Percentiles rank a stretch among this genome's conserved stretches.
phyloP scores from a whole-genome alignment of 2,888 invertebrate species.

The Epinotia ramella region DNA sequence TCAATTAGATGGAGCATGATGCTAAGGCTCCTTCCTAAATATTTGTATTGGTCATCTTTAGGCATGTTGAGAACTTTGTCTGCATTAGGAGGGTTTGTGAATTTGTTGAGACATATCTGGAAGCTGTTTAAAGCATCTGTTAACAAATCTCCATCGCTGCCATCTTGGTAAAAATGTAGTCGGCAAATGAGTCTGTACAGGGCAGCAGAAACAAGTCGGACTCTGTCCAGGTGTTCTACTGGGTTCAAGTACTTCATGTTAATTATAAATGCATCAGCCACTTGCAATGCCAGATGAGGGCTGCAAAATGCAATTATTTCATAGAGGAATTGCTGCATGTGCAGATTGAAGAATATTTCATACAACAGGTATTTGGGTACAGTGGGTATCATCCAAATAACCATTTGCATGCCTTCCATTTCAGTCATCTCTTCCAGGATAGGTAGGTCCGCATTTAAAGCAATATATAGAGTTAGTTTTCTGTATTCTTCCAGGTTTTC shows the following conservation, averaged over 20 bases:
- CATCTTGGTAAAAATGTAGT: slow-evolving; percentile 62
- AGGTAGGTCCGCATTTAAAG: slow-evolving; percentile 71
- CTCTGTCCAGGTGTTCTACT: slow-evolving; percentile 60
- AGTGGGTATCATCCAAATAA: slow-evolving; percentile 72
- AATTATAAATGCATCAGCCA: slow-evolving; percentile 65
- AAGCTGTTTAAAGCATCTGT: slow-evolving; percentile 60
- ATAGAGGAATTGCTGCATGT: slow-evolving; percentile 67
- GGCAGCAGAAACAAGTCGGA: slow-evolving; percentile 61
- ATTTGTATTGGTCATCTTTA: slow-evolving; percentile 67
- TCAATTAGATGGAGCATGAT: slow-evolving; percentile 58
- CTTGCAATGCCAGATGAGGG: slow-evolving; percentile 68
- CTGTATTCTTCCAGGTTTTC: slow-evolving; percentile 56
- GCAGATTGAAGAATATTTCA: slow-evolving; percentile 72
- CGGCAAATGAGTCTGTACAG: slow-evolving; percentile 68
- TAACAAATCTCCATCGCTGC: slow-evolving; percentile 53
- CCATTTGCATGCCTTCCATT: slow-evolving; percentile 65
- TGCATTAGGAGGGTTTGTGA: slow-evolving; percentile 67
- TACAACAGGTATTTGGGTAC: slow-evolving; percentile 72
- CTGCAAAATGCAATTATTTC: slow-evolving; percentile 68
- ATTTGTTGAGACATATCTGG: slow-evolving; percentile 67
- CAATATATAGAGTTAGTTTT: slow-evolving; percentile 70
- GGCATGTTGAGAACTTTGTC: slow-evolving; percentile 60
- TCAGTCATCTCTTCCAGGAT: slow-evolving; percentile 66
- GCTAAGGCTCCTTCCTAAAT: slow-evolving; percentile 65
- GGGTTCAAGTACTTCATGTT: slow-evolving; percentile 72